phyloP scores from a whole-genome alignment of 2,797 vertebrate species.

The Hippocampus kuda region DNA sequence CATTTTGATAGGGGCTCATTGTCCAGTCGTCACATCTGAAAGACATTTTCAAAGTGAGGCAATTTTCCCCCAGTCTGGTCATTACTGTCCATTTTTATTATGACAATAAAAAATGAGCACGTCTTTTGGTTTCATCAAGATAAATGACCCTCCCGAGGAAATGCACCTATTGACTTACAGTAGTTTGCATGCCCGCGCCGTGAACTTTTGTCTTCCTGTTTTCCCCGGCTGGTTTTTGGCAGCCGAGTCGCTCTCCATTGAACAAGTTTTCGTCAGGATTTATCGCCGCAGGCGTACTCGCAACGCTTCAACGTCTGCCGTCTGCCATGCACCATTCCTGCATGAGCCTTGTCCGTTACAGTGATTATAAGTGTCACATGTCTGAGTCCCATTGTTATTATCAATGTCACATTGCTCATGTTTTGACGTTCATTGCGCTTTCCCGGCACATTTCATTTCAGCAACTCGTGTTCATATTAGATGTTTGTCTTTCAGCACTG shows the following conservation, averaged over 20 bases:
- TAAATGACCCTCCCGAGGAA: conserved; percentile 59
- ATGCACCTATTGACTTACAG: conserved; percentile 73
- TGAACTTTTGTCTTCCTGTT: conserved; percentile 77
- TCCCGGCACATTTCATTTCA: conserved; percentile 5
- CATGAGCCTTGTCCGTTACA: not conserved
- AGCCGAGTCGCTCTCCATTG: conserved; percentile 64
- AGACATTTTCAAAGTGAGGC: conserved; percentile 62
- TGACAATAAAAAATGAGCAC: conserved; percentile 65
- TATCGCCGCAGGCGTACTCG: conserved; percentile 20
- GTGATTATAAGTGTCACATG: not conserved
- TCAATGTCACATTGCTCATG: conserved; percentile 26
- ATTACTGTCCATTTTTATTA: conserved; percentile 73
- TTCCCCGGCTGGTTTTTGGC: conserved; percentile 56
- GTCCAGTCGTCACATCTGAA: conserved; percentile 64
- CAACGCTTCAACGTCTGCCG: not conserved
- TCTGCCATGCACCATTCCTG: not conserved
- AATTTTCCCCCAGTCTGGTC: conserved; percentile 61
- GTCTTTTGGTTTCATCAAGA: conserved; percentile 61
- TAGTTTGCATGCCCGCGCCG: conserved; percentile 68
- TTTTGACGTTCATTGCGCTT: conserved; percentile 11
- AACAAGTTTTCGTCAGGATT: conserved; percentile 52
- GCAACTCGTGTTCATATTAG: conserved; percentile 20
- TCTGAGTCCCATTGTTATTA: conserved; percentile 11
- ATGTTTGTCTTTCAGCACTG: conserved; percentile 35
- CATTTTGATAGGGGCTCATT: conserved; percentile 56